Conservation (phyloP, 2,888 invertebrate species). For the Drosophila limbata region DNA sequence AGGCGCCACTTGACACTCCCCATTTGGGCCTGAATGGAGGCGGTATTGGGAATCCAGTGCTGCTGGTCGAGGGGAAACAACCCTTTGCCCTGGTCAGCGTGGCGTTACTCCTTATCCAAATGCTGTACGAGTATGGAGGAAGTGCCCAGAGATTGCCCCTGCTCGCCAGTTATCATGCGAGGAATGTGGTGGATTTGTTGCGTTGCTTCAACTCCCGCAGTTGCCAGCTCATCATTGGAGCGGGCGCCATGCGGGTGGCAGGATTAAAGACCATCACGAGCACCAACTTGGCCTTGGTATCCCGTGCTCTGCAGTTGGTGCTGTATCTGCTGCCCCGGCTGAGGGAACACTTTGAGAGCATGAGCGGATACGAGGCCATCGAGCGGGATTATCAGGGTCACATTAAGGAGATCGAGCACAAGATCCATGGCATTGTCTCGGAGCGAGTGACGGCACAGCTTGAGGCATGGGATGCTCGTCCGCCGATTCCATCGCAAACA, state of each 20-base stretch:
- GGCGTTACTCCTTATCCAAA: slow-evolving; percentile 94
- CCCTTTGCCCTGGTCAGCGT: slow-evolving; percentile 92
- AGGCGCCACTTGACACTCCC: slow-evolving; percentile 20
- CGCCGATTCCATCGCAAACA: slow-evolving; percentile 96
- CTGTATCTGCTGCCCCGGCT: slow-evolving; percentile 92
- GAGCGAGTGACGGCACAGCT: slow-evolving; percentile 93
- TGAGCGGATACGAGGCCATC: slow-evolving; percentile 89
- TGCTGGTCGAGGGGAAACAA: slow-evolving; percentile 89
- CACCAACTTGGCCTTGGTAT: slow-evolving; percentile 95
- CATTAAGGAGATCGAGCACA: slow-evolving; percentile 95
- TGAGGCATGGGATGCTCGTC: slow-evolving; percentile 95
- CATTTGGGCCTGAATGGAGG: slow-evolving; percentile 33
- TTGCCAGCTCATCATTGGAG: slow-evolving; percentile 97
- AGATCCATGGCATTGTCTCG: slow-evolving; percentile 95
- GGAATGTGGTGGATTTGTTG: slow-evolving; percentile 94
- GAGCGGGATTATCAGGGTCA: slow-evolving; percentile 94
- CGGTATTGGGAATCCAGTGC: slow-evolving; percentile 86
- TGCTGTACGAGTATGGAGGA: slow-evolving; percentile 96
- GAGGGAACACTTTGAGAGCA: slow-evolving; percentile 88
- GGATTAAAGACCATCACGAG: slow-evolving; percentile 97
- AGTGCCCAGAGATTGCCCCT: slow-evolving; percentile 91
- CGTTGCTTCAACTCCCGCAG: slow-evolving; percentile 94
- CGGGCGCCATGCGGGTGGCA: slow-evolving; percentile 97
- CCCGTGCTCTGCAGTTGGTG: slow-evolving; percentile 92
- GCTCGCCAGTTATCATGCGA: slow-evolving; percentile 92